A percentile compares a stretch with the other conserved stretches of the same genome.
These are phyloP conservation scores for Nannobrachium achirus DNA, from an alignment of 2,113 vertebrate species.

Conservation along the genomic window DNA sequence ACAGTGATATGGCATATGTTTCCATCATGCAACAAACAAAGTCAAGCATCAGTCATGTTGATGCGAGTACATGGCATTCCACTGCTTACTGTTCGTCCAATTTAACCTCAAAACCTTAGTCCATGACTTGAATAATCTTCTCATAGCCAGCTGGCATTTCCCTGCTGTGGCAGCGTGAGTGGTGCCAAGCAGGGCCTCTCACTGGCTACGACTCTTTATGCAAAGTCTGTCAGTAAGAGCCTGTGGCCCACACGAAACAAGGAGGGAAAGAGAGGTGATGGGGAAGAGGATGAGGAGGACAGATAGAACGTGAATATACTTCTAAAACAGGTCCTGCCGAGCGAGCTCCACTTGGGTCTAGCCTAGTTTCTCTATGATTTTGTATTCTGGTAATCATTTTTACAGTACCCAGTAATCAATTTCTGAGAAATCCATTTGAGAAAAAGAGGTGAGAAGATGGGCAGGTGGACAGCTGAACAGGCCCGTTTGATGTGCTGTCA, in stretches of 20 bases:
- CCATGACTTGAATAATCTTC: constrained; percentile 25
- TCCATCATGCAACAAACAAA: constrained; percentile 26
- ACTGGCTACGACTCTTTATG: constrained; percentile 15
- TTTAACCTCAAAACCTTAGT: not conserved
- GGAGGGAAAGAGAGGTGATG: not conserved
- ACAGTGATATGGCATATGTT: constrained; percentile 1
- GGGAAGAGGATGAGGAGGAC: constrained; percentile 1
- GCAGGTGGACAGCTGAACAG: too few relatives aligned
- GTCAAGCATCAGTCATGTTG: constrained; percentile 29
- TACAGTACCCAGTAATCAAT: too few relatives aligned
- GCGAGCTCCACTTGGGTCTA: not conserved
- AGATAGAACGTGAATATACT: constrained; percentile 6
- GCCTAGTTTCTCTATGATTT: not conserved
- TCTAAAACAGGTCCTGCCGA: not conserved
- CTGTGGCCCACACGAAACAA: not conserved
- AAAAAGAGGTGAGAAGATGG: too few relatives aligned
- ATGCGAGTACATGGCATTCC: constrained; percentile 4
- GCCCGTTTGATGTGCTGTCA: too few relatives aligned
- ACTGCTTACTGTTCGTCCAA: not conserved
- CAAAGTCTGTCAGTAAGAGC: constrained; percentile 8
- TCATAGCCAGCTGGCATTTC: constrained; percentile 37
- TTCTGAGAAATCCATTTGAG: too few relatives aligned
- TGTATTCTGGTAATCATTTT: not conserved
- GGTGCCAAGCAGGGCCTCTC: constrained; percentile 30
- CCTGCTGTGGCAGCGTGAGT: constrained; percentile 29